Evolutionary conservation across 2,797 vertebrate genomes (phyloP).

Genomic region (Chaenodraco wilsoni): DNA sequence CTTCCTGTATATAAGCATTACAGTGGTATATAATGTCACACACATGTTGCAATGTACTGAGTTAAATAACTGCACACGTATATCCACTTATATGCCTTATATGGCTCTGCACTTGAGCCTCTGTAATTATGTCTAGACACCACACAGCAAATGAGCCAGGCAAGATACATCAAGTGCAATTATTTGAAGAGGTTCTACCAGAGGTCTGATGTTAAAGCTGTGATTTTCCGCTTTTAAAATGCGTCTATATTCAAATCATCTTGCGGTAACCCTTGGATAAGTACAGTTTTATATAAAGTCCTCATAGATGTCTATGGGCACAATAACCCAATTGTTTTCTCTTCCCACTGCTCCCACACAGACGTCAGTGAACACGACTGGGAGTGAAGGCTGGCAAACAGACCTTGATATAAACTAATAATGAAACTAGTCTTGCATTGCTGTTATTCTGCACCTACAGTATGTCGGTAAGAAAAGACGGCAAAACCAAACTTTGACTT

Average conservation of each 20-base stretch:
- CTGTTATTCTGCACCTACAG: slow-evolving; percentile 66
- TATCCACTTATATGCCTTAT: no score
- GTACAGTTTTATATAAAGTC: slow-evolving; percentile 46
- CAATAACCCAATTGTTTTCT: slow-evolving; percentile 79
- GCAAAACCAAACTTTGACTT: slow-evolving; percentile 72
- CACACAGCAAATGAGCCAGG: slow-evolving; percentile 41
- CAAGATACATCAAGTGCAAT: slow-evolving; percentile 47
- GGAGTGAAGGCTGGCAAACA: slow-evolving; percentile 75
- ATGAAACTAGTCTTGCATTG: slow-evolving; percentile 65
- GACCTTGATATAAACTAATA: slow-evolving; percentile 70
- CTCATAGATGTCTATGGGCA: slow-evolving; percentile 62
- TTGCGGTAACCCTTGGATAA: slow-evolving; percentile 41
- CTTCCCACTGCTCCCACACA: slow-evolving; percentile 77
- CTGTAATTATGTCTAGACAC: slow-evolving; percentile 51
- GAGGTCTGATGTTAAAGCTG: slow-evolving; percentile 47
- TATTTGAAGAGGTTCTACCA: slow-evolving; percentile 46
- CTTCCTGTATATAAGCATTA: slow-evolving; percentile 49
- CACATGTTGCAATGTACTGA: slow-evolving; percentile 26
- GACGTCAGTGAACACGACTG: slow-evolving; percentile 79
- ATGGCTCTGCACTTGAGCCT: slow-evolving; percentile 23
- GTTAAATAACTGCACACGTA: slow-evolving; percentile 20
- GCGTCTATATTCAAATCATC: slow-evolving; percentile 29
- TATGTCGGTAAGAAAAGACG: slow-evolving; percentile 75
- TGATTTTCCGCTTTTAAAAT: slow-evolving; percentile 46
- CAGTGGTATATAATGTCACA: slow-evolving; percentile 47